Conservation (phyloP, 2,797 vertebrate species). For the Eptatretus atami region DNA sequence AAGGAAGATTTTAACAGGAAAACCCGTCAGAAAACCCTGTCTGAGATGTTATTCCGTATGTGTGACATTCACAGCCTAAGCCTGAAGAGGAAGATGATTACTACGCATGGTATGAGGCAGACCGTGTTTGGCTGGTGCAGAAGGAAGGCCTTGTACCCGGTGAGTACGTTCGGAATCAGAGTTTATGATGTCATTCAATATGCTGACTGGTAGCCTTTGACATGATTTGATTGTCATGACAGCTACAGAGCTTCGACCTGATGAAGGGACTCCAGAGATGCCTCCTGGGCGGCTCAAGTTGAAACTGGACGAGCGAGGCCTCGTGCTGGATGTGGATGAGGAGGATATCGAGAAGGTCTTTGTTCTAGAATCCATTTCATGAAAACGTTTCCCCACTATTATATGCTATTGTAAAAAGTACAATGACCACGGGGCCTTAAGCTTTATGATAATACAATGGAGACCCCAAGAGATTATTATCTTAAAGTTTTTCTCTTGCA, state of each 20-base stretch:
- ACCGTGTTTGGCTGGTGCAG: conserved; percentile 89
- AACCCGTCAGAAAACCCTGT: too few species aligned
- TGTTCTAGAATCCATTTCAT: too few species aligned
- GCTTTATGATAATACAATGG: too few species aligned
- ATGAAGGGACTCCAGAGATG: conserved; percentile 18
- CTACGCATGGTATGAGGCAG: conserved; percentile 62
- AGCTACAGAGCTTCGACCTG: conserved; percentile 42
- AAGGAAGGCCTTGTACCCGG: conserved; percentile 75
- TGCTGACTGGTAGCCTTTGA: too few species aligned
- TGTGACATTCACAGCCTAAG: not conserved
- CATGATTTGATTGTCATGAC: not conserved
- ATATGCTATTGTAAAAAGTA: too few species aligned
- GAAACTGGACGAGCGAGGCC: conserved; percentile 48
- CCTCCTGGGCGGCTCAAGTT: conserved; percentile 61
- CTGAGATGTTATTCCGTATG: too few species aligned
- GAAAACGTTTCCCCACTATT: too few species aligned
- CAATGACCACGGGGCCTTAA: too few species aligned
- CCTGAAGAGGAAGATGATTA: not conserved
- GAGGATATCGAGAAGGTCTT: conserved; percentile 72
- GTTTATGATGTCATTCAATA: too few species aligned
- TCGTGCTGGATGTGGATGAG: conserved; percentile 59
- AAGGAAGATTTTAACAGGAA: too few species aligned
- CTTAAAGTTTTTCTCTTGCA: too few species aligned
- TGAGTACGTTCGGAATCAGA: conserved; percentile 15
- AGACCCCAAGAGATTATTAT: too few species aligned